A percentile compares a stretch with the other conserved stretches of the same genome.
Evolutionary conservation across 2,888 invertebrate genomes (phyloP).

Genomic region (Hermaeophaga mercurialis): DNA sequence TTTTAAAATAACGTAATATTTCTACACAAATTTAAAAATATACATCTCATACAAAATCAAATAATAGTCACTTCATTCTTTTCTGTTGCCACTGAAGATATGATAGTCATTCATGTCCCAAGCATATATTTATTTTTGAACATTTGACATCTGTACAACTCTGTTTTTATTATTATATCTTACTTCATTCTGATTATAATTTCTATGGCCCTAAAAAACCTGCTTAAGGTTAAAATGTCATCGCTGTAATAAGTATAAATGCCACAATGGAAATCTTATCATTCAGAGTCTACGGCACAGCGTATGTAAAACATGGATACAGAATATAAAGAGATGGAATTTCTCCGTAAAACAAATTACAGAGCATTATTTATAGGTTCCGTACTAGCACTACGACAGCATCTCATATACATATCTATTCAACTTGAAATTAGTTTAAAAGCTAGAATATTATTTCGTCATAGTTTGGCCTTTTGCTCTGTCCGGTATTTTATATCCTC

Average conservation of each 20-base stretch:
- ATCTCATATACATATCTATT: conserved; percentile 25
- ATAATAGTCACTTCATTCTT: too few relatives aligned
- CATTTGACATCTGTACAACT: too few relatives aligned
- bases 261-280: conserved; percentile 13
- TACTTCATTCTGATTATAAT: background rate
- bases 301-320: conserved; percentile 8
- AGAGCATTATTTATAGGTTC: conserved; percentile 29
- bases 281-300: background rate
- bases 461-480: background rate
- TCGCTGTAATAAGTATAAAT: conserved; percentile 14
- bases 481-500: background rate
- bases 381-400: conserved; percentile 26
- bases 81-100: too few relatives aligned
- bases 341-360: conserved; percentile 12
- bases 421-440: conserved; percentile 5
- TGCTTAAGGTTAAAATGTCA: conserved; percentile 11
- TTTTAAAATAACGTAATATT: too few relatives aligned
- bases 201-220: background rate
- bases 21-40: too few relatives aligned
- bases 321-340: conserved; percentile 12
- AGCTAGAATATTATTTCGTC: background rate
- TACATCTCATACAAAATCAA: too few relatives aligned
- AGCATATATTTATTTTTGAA: too few relatives aligned
- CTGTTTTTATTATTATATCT: conserved; percentile 2
- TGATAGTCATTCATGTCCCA: too few relatives aligned